phyloP scores from a whole-genome alignment of 92 coral and sea anemone genomes.

The Parazoanthus darwini region DNA sequence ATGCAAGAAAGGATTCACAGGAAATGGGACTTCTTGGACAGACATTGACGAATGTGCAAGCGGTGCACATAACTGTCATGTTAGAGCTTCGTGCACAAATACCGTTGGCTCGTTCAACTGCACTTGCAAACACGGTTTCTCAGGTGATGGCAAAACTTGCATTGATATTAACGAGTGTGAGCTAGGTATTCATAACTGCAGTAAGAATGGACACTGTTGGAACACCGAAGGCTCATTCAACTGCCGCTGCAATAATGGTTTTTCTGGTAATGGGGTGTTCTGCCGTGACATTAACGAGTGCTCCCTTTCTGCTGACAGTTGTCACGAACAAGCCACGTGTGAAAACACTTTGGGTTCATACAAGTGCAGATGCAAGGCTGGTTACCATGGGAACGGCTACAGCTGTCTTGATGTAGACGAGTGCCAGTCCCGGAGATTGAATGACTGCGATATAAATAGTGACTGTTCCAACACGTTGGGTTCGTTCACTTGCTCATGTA shows the following conservation, averaged over 20 bases:
- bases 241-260: conserved; percentile 19
- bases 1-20: too few relatives aligned
- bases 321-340: neutral
- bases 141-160: neutral
- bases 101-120: conserved; percentile 22
- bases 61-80: neutral
- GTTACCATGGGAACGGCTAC: conserved; percentile 12
- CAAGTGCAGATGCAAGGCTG: neutral
- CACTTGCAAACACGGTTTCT: neutral
- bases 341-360: neutral
- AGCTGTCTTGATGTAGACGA: neutral
- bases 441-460: neutral
- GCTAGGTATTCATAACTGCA: too few relatives aligned
- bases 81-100: conserved; percentile 24
- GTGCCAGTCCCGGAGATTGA: neutral
- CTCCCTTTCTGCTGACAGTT: neutral
- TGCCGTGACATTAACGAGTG: conserved; percentile 6
- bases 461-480: conserved; percentile 11
- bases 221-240: conserved; percentile 10
- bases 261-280: conserved; percentile 2
- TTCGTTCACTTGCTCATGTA: neutral
- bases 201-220: neutral
- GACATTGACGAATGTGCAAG: too few relatives aligned
- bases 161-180: conserved; percentile 8
- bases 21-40: too few relatives aligned